A percentile compares a stretch with the other conserved stretches of the same genome.
Conservation (phyloP, 2,888 invertebrate species). For the Ptychoptera contaminata region DNA sequence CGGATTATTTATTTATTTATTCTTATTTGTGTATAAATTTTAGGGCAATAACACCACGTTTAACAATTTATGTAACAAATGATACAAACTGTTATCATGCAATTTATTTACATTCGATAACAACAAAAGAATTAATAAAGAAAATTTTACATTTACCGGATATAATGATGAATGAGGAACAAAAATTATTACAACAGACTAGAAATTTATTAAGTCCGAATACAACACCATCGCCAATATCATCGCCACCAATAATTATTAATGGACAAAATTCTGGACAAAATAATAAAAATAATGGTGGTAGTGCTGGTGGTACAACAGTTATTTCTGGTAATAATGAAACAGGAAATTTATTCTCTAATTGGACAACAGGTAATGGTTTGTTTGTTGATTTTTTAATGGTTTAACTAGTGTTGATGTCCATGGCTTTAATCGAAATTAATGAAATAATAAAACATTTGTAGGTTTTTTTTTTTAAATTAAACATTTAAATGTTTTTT, state of each 20-base stretch:
- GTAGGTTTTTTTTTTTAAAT: too few relatives aligned
- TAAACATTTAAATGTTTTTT: too few relatives aligned
- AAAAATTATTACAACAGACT: constrained; percentile 9
- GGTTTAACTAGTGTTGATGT: too few relatives aligned
- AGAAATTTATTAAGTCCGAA: not conserved
- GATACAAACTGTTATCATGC: constrained; percentile 60
- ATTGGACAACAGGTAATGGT: too few relatives aligned
- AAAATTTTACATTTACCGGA: constrained; percentile 46
- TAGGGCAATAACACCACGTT: constrained; percentile 54
- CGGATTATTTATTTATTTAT: not conserved
- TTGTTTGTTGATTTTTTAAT: too few relatives aligned
- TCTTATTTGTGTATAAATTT: constrained; percentile 12
- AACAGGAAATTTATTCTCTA: too few relatives aligned
- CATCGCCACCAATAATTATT: constrained; percentile 19
- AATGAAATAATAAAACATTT: too few relatives aligned
- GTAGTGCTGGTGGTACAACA: constrained; percentile 9
- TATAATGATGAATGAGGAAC: constrained; percentile 16
- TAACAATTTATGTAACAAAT: constrained; percentile 69
- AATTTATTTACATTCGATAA: constrained; percentile 56
- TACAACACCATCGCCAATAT: constrained; percentile 17
- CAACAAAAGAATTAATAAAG: constrained; percentile 45
- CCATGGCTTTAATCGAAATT: too few relatives aligned
- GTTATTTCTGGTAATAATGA: constrained; percentile 8
- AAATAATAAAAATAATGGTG: too few relatives aligned
- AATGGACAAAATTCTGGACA: constrained; percentile 11